Base-by-base conservation (phyloP, 2,113 vertebrate species). In the Gymnocephalus cernua region DNA sequence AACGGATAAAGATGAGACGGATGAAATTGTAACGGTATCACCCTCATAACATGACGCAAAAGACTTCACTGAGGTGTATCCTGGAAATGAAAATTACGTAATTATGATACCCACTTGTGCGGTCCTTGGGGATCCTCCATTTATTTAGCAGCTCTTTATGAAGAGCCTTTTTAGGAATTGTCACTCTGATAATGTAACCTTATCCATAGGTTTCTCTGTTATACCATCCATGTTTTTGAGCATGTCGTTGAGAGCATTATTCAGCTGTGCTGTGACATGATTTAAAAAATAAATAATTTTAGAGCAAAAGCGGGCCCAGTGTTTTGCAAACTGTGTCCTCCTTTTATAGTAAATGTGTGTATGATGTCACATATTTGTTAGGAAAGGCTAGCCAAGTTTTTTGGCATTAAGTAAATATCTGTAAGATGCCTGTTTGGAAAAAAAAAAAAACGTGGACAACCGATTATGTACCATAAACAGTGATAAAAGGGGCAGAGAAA, bases 11-110 rank as follows among this genome's bases (percentile, higher is more conserved):
- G n/a, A n/a, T n/a, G n/a, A n/a, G n/a, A n/a, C n/a, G n/a, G n/a
- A 32, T 15, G 7, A 67, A 56, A 47, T 32, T 32, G 25, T 74
- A 56, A 41, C 41, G 25, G 25, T 62, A 68, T 75, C 62, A 50
- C 45, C 57, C 38, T 54, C 63, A 59, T 79, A 59, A 62, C 35
- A 25, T 13, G 19, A 38, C 51, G 77, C 67, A 78, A 79, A 81
- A 72, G 35, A 35, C 53, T 27, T 81, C 65, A 66, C 35, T 53
- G 59, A 72, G 47, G 54, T 45, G 19, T n/a, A 18, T 70, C 41
- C 11, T 27, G 57, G 53, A 73, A 82, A 72, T 38, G 11, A 71
- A 64, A 74, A 72, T 35, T 18, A 27, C 21, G 16, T 71, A 5
- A 73, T 58, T 38, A 10, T 45, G 59, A 74, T 50, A 56, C 35